Base-by-base conservation (phyloP, 2,113 vertebrate genomes). In the Myanophis thanlyinensis region DNA sequence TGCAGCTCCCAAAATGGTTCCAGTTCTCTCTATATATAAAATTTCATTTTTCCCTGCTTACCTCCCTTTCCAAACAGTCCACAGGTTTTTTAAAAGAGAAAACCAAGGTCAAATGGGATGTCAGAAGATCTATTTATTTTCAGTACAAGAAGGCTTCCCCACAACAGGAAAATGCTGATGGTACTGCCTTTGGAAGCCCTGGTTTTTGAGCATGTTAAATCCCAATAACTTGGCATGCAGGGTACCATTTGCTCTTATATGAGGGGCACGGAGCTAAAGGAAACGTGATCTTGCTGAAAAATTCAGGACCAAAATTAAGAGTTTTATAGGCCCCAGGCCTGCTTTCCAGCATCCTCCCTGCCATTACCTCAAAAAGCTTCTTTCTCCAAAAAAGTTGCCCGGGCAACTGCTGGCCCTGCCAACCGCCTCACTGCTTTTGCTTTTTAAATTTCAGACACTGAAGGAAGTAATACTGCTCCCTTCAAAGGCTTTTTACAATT, bases 11-110 rank as follows among this genome's bases (percentile, higher is more conserved):
- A 52, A 5, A 53, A 87, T 51, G 10, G 13, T 49, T 44, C 18
- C 93, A 87, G 87, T 88, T 51, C 87, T 89, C 35, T 53, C 51
- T 12, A 80, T 95, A 94, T 94, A 92, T 95, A 96, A 95, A 94
- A 93, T 93, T 73, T 95, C 49, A 93, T 91, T 47, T 46, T 27
- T 35, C 56, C 85, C 4, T 1, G 84, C 51, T 48, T 59, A 40
- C 6, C 46, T 52, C 44, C 56, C 91, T 49, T 12, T 56, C 27
- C 27, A 59, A 56, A 35, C 25, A 30, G 62, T 54, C 91, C 0
- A 0, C 88, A 93, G 89, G 85, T 52, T 87, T 22, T 91, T 91
- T 49, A 18, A 73, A 73, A 49, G 80, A 89, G 9, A 2, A 3
- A 89, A 48, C 49, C 91, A 44, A 89, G 47, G 54, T 40, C 93